These are phyloP conservation scores for Entelurus aequoreus DNA, from an alignment of 2,113 vertebrate species.

Conservation along the genomic window DNA sequence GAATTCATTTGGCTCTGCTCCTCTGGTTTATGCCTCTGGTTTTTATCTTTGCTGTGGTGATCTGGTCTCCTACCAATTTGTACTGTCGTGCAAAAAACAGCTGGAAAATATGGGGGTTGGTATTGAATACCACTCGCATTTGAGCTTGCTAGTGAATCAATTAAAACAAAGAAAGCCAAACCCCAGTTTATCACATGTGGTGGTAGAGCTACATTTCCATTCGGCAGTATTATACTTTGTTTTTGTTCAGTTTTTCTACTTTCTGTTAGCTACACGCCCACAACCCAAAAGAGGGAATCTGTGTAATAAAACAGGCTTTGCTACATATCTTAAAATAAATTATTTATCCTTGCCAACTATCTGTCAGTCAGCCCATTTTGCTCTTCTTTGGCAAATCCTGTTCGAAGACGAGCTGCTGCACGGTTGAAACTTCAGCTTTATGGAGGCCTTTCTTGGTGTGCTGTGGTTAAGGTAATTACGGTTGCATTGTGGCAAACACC, in stretches of 20 bases:
- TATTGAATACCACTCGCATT: neutral
- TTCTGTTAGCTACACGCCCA: no score
- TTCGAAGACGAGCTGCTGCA: no score
- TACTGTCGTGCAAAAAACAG: conserved; percentile 16
- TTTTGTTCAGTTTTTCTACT: neutral
- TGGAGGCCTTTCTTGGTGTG: no score
- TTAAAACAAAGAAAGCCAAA: neutral
- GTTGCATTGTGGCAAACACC: no score
- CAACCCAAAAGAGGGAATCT: no score
- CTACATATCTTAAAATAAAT: no score
- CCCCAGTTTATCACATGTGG: neutral
- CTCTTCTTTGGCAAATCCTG: no score
- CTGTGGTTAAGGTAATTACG: no score
- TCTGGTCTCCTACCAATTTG: conserved; percentile 2
- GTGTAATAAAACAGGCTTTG: no score
- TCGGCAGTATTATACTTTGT: neutral
- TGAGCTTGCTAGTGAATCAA: conserved; percentile 2
- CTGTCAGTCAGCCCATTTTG: no score
- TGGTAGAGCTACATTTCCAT: neutral
- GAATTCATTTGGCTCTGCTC: conserved; percentile 17
- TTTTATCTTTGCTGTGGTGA: conserved; percentile 17
- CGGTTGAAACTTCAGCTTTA: no score
- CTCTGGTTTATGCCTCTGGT: conserved; percentile 2
- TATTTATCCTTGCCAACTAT: no score
- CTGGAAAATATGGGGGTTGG: conserved; percentile 3